phyloP scores from a whole-genome alignment of 2,113 vertebrate genomes.

The Gnathonemus echidnorhynchus region DNA sequence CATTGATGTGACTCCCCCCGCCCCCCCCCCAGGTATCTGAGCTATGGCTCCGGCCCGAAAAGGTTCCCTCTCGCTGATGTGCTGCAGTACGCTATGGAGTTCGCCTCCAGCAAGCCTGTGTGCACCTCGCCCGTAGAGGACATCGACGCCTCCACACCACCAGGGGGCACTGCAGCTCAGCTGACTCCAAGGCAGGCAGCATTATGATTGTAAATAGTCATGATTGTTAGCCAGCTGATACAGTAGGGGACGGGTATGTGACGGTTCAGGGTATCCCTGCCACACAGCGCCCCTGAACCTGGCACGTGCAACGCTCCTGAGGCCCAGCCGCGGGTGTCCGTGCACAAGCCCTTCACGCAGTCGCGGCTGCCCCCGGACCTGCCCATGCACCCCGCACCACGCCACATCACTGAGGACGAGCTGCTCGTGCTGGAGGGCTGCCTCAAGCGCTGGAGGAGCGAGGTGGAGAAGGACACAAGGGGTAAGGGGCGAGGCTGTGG shows the following conservation, averaged over 20 bases:
- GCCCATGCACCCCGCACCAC: constrained; percentile 92
- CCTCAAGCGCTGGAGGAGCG: constrained; percentile 95
- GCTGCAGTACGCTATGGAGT: constrained; percentile 96
- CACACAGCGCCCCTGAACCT: constrained; percentile 66
- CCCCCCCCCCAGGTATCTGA: constrained; percentile 48
- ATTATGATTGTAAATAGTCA: neutral
- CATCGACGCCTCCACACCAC: constrained; percentile 43
- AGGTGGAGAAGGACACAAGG: constrained; percentile 93
- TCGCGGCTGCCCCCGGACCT: constrained; percentile 88
- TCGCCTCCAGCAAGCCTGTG: constrained; percentile 95
- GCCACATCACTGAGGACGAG: constrained; percentile 92
- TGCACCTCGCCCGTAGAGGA: constrained; percentile 93
- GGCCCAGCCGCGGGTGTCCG: constrained; percentile 70
- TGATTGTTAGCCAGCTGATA: neutral
- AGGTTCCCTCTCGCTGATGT: constrained; percentile 96
- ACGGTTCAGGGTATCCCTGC: neutral
- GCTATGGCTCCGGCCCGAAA: constrained; percentile 97
- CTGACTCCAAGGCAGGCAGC: neutral
- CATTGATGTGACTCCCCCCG: neutral
- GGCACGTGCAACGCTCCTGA: constrained; percentile 65
- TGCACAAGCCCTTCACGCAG: constrained; percentile 96
- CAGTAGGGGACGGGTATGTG: neutral
- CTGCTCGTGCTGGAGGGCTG: constrained; percentile 85
- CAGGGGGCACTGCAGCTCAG: constrained; percentile 5
- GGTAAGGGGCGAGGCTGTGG: constrained; percentile 54